Percentiles rank a stretch among this genome's conserved stretches.
Evolutionary conservation across 2,797 vertebrate genomes (phyloP).

Genomic region (Tolypeutes matacus): DNA sequence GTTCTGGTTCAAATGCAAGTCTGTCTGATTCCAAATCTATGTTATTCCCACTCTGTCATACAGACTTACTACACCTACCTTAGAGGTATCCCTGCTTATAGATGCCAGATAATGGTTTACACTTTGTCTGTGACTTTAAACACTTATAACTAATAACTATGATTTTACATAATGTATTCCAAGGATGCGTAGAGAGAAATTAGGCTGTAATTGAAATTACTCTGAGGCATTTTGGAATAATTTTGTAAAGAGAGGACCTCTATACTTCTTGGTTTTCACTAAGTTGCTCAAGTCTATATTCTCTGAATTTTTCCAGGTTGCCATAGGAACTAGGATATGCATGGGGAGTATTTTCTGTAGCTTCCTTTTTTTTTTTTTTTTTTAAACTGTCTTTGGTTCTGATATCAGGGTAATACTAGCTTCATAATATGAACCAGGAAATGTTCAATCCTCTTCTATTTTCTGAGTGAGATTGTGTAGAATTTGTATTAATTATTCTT

Average conservation of each 20-base stretch:
- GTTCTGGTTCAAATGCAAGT: neutral
- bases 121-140: neutral
- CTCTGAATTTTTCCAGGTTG: conserved; percentile 19
- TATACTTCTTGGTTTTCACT: neutral
- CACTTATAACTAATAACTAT: neutral
- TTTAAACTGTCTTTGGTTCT: too few species aligned
- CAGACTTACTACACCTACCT: neutral
- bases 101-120: neutral
- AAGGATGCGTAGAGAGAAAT: neutral
- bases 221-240: conserved; percentile 9
- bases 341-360: too few species aligned
- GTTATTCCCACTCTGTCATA: neutral
- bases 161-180: neutral
- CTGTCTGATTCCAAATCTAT: neutral
- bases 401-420: too few species aligned
- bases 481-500: too few species aligned
- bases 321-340: neutral
- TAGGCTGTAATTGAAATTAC: neutral
- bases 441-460: too few species aligned
- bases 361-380: too few species aligned
- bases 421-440: too few species aligned
- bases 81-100: conserved; percentile 9
- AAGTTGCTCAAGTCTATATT: neutral
- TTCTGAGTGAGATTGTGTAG: too few species aligned
- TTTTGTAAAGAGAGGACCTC: neutral